Evolutionary conservation across 2,888 invertebrate species (phyloP).

Genomic region (Ditula angustiorana): DNA sequence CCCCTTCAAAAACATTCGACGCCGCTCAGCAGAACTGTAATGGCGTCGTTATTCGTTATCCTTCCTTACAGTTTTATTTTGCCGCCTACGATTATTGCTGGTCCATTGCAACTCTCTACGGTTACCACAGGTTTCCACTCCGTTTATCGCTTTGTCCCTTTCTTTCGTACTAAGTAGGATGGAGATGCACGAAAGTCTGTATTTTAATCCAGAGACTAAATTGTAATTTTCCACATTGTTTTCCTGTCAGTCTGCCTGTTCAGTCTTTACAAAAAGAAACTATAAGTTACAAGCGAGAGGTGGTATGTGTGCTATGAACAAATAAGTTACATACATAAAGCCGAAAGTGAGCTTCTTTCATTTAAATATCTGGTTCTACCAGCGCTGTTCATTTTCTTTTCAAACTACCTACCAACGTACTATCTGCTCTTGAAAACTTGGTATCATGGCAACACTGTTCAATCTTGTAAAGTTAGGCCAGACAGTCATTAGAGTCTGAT

Average conservation of each 20-base stretch:
- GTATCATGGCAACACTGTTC: background rate
- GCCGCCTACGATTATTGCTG: background rate
- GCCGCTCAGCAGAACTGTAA: background rate
- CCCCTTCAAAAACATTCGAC: background rate
- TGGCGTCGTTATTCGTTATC: background rate
- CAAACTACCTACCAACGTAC: conserved; percentile 6
- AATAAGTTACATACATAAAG: too few species aligned
- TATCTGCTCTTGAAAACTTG: conserved; percentile 3
- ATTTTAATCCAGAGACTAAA: too few species aligned
- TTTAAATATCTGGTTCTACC: too few species aligned
- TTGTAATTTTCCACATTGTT: too few species aligned
- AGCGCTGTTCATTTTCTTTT: conserved; percentile 17
- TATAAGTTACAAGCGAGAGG: too few species aligned
- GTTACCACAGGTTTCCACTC: background rate
- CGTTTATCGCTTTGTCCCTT: background rate
- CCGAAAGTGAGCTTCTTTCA: too few species aligned
- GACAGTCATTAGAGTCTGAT: background rate
- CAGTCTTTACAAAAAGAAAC: too few species aligned
- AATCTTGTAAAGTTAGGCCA: background rate
- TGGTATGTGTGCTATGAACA: too few species aligned
- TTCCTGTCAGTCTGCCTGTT: too few species aligned
- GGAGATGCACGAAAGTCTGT: background rate
- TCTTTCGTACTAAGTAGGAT: background rate
- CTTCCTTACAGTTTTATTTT: background rate
- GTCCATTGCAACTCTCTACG: background rate